Conservation (phyloP, 2,113 vertebrate species). For the Saguinus imperator region DNA sequence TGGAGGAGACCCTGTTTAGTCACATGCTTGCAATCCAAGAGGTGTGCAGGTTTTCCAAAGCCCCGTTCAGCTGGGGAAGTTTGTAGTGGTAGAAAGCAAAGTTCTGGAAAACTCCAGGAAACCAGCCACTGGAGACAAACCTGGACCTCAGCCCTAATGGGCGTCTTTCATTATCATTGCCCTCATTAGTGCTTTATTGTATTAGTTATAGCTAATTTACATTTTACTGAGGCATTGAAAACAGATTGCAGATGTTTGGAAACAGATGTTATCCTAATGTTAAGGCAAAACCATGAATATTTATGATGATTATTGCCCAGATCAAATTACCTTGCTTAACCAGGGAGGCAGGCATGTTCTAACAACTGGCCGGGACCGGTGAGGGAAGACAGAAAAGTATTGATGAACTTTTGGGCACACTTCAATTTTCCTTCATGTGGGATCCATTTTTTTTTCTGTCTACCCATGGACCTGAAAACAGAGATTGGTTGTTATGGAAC, state of each 20-base stretch:
- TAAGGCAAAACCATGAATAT: slow-evolving; percentile 90
- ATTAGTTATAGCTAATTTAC: slow-evolving; percentile 91
- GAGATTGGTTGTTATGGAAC: slow-evolving; percentile 76
- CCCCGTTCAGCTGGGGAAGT: slow-evolving; percentile 32
- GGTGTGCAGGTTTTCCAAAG: background rate
- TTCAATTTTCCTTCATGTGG: slow-evolving; percentile 76
- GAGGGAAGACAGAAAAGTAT: slow-evolving; percentile 82
- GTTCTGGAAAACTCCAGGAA: slow-evolving; percentile 73
- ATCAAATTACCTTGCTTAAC: slow-evolving; percentile 84
- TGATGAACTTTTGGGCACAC: slow-evolving; percentile 69
- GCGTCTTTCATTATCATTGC: slow-evolving; percentile 89
- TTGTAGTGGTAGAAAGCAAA: slow-evolving; percentile 40
- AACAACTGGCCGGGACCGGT: slow-evolving; percentile 74
- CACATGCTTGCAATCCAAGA: background rate
- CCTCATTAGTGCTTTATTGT: slow-evolving; percentile 89
- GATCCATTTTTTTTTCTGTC: slow-evolving; percentile 69
- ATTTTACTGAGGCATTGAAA: slow-evolving; percentile 89
- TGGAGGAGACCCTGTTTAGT: background rate
- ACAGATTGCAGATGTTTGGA: slow-evolving; percentile 91
- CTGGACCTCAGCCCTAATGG: slow-evolving; percentile 82
- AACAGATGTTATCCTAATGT: slow-evolving; percentile 91
- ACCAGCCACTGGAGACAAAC: slow-evolving; percentile 24
- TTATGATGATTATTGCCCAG: slow-evolving; percentile 86
- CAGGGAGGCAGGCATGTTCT: slow-evolving; percentile 80
- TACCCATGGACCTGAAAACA: slow-evolving; percentile 72